phyloP scores from a whole-genome alignment of 2,888 invertebrate species.

The Scaptomyza caliginosa region DNA sequence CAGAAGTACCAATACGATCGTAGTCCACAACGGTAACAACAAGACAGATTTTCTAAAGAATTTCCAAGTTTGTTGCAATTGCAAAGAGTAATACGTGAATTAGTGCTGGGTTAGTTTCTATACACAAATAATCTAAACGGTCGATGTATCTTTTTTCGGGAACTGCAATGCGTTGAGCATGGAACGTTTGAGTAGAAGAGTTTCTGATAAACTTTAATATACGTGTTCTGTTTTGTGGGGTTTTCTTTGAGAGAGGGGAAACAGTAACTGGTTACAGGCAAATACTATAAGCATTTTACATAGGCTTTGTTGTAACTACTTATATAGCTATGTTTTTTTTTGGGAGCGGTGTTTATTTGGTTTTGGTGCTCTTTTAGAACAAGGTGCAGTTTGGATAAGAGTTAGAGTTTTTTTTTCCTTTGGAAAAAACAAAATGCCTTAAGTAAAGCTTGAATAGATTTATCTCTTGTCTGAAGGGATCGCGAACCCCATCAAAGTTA shows the following conservation, averaged over 20 bases:
- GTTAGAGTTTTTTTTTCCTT: constrained; percentile 7
- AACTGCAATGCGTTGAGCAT: constrained; percentile 52
- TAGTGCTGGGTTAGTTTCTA: constrained; percentile 33
- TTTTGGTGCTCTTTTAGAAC: constrained; percentile 43
- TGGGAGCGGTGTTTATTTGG: too few species aligned
- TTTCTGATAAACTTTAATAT: constrained; percentile 43
- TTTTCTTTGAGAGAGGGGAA: constrained; percentile 15
- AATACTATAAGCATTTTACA: constrained; percentile 61
- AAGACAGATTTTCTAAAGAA: constrained; percentile 97
- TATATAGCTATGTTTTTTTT: not conserved
- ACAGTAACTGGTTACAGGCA: constrained; percentile 56
- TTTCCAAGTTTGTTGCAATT: constrained; percentile 34
- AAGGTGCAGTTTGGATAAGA: constrained; percentile 25
- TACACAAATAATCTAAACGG: constrained; percentile 30
- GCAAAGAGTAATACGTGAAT: constrained; percentile 40
- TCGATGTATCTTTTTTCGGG: constrained; percentile 26
- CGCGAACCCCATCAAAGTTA: constrained; percentile 19
- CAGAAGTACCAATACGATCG: constrained; percentile 99
- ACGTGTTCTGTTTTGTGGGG: constrained; percentile 56
- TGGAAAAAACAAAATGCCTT: constrained; percentile 4
- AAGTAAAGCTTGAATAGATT: constrained; percentile 38
- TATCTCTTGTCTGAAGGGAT: constrained; percentile 1
- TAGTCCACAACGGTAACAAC: constrained; percentile 99
- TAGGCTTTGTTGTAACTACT: constrained; percentile 34
- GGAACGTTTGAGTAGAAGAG: constrained; percentile 63